Conservation (phyloP, 2,113 vertebrate species). For the Megaleporinus macrocephalus region DNA sequence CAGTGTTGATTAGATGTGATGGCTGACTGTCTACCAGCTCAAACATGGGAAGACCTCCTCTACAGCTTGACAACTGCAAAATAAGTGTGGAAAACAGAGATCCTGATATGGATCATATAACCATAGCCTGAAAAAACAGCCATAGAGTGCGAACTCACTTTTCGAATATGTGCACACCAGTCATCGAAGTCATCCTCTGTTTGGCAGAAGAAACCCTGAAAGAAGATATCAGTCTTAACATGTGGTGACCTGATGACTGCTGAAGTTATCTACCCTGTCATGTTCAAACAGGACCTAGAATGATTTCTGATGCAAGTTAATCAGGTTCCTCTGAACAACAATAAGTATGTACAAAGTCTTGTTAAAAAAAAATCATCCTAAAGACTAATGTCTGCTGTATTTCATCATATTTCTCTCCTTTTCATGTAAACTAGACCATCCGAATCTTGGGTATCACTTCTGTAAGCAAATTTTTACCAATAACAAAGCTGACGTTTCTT, state of each 20-base stretch:
- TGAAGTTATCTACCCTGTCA: too few species aligned
- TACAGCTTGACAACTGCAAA: slow-evolving; percentile 85
- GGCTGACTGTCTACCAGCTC: slow-evolving; percentile 94
- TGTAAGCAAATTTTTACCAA: too few species aligned
- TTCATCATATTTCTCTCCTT: too few species aligned
- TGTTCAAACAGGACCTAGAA: too few species aligned
- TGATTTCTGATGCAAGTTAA: too few species aligned
- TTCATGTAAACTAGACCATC: too few species aligned
- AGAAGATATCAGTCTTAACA: slow-evolving; percentile 19
- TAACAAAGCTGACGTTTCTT: too few species aligned
- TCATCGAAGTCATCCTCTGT: slow-evolving; percentile 94
- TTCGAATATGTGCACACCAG: slow-evolving; percentile 92
- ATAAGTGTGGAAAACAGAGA: background rate
- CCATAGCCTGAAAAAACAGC: background rate
- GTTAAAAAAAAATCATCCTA: too few species aligned
- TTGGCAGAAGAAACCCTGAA: slow-evolving; percentile 94
- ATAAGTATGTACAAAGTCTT: too few species aligned
- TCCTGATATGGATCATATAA: background rate
- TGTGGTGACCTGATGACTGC: background rate
- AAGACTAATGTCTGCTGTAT: too few species aligned
- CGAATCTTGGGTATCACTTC: too few species aligned
- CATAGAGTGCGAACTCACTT: slow-evolving; percentile 76
- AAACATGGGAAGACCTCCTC: slow-evolving; percentile 92
- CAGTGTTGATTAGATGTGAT: slow-evolving; percentile 87
- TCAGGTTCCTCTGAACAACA: too few species aligned